Evolutionary conservation across 2,797 vertebrate species (phyloP), one percentile per base, ranked within the genome.

Genomic region (Pangasius sanitwongsei): DNA sequence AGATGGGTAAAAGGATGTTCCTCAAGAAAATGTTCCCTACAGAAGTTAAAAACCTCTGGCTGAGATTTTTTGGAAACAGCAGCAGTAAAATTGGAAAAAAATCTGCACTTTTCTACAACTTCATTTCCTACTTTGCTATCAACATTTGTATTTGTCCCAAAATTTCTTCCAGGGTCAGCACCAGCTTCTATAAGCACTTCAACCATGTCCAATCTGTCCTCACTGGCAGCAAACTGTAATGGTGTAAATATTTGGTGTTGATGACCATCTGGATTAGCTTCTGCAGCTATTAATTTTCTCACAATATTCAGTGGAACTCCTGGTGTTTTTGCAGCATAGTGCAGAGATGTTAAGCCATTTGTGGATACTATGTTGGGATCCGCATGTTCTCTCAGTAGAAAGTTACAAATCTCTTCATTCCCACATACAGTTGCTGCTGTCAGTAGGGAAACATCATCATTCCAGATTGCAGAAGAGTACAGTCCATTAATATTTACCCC

Each of bases 401-500:
- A 93, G 1, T 3, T 0, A 37, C 11, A 94, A 44, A 95, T 25
- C 11, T 92, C 16, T 11, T 0, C 55, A 0, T 90, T 92, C 1
- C 89, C 65, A n/a, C 67, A 88, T 18, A 48, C 6, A 89, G 93
- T 89, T 87, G 95, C 92, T 90, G 93, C 93, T 67, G 87, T 93
- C 28, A 93, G 81, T 31, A 89, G 93, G 0, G 93, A 92, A 34
- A 95, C 81, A 20, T 65, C 41, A 89, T 93, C 93, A 0, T 86
- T 25, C 1, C 2, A 34, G 7, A 83, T 4, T 59, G 0, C 74
- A 83, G 88, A 93, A 72, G 88, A n/a, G 86, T 94, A 94, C n/a
- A 44, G 0, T 2, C 0, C 9, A 91, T 95, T 89, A 28, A 93
- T 87, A 53, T 91, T 0, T 7, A 31, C 86, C 2, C 1, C 0